phyloP scores from a whole-genome alignment of 2,113 vertebrate genomes.

The Mormoops blainvillei region DNA sequence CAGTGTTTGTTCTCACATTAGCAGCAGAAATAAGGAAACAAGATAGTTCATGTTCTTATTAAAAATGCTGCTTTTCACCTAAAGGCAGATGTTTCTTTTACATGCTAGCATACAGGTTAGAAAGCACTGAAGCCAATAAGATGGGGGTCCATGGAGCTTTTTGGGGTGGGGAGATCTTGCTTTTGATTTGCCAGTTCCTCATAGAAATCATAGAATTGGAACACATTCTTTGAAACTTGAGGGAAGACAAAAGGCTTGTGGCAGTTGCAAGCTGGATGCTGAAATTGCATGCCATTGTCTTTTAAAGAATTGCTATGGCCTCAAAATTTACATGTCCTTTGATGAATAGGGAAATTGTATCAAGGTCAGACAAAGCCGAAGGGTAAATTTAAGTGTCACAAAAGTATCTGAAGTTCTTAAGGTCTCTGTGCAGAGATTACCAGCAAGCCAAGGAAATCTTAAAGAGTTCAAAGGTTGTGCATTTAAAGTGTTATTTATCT shows the following conservation, averaged over 20 bases:
- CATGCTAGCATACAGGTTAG: neutral
- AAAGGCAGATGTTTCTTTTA: neutral
- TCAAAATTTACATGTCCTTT: conserved; percentile 43
- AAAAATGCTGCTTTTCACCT: neutral
- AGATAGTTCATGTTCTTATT: neutral
- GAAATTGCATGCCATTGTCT: neutral
- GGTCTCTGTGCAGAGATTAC: conserved; percentile 53
- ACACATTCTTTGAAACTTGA: neutral
- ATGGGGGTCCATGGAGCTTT: neutral
- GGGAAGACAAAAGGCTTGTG: conserved; percentile 33
- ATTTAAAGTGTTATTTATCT: conserved; percentile 61
- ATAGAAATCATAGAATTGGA: neutral
- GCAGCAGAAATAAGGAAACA: neutral
- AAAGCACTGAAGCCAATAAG: neutral
- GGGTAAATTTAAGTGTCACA: conserved; percentile 19
- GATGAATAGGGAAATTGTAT: conserved; percentile 24
- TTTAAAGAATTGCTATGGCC: conserved; percentile 26
- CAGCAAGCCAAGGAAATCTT: conserved; percentile 24
- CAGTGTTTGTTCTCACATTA: neutral
- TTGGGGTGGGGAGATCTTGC: neutral
- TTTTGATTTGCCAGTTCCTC: neutral
- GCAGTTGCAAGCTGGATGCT: neutral
- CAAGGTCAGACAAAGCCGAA: conserved; percentile 51
- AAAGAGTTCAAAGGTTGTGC: conserved; percentile 50
- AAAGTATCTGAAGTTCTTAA: conserved; percentile 43